Base-by-base conservation (phyloP, 2,888 invertebrate species). In the Dasypogon diadema region DNA sequence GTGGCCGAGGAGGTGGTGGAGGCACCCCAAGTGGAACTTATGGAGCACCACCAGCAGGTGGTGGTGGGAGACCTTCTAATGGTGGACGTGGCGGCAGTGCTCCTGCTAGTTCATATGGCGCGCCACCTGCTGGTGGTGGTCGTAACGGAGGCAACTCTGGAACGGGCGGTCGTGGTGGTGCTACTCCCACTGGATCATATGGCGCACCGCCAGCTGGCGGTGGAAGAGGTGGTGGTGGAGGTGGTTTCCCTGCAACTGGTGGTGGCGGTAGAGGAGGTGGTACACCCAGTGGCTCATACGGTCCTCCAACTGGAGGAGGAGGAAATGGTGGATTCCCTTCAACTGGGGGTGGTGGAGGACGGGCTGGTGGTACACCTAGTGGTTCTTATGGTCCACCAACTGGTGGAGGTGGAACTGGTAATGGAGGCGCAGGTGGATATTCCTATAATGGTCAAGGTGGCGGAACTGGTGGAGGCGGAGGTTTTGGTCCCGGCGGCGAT, bases 11-110 rank as follows among this genome's bases (percentile, higher is more conserved):
- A 5, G 8, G 30, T 12, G 75, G 77, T n/a, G 78, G 78, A 2
- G 78, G 78, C 21, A 34, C 79, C 0, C 76, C 78, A 2, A 74
- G 76, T 54, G 77, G 77, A 5, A 74, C 76, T 12, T 77, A 76
- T 8, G 30, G 30, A 5, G 30, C 30, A 5, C 30, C 30, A 8
- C 8, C 30, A 5, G 56, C 60, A 8, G 55, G 75, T 8, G 74
- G 37, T 8, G 30, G 30, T 10, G 30, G 30, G n/a, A n/a, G n/a
- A n/a, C n/a, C n/a, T n/a, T n/a, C n/a, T n/a, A n/a, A n/a, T n/a
- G 37, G 72, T 4, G 72, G 34, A 6, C 24, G 54, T 0, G 30
- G 72, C 5, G 37, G 37, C 10, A 34, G 54, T 1, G n/a, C 30
- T 0, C 60, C 60, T 14, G 37, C 37, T 12, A 34, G 37, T 60